A percentile compares a stretch with the other conserved stretches of the same genome.
Conservation (phyloP, 2,113 vertebrate genomes). For the Microtus ochrogaster region DNA sequence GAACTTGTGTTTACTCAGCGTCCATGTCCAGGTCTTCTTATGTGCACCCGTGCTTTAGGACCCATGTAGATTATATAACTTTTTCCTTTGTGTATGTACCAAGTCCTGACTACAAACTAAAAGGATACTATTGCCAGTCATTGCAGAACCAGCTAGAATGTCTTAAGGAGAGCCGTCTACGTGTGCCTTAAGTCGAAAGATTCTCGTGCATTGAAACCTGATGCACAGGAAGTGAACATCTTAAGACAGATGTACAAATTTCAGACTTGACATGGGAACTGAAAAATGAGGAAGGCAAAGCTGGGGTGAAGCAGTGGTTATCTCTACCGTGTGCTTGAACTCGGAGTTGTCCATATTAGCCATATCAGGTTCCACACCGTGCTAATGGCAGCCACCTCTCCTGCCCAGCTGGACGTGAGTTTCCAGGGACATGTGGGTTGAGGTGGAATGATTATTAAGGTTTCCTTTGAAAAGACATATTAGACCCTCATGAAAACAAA, state of each 20-base stretch:
- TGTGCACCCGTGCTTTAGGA: not conserved
- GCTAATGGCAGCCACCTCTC: not conserved
- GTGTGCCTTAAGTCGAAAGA: not conserved
- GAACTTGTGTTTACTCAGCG: not conserved
- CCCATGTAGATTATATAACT: not conserved
- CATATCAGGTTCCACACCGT: not conserved
- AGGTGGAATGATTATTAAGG: not conserved
- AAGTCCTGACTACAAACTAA: not conserved
- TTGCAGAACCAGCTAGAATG: not conserved
- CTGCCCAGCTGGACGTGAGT: not conserved
- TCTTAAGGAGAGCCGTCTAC: not conserved
- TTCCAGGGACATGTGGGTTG: not conserved
- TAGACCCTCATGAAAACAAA: not conserved
- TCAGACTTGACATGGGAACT: not conserved
- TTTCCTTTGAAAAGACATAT: slow-evolving; percentile 26
- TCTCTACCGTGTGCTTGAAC: not conserved
- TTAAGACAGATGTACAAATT: not conserved
- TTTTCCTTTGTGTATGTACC: not conserved
- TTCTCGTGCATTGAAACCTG: not conserved
- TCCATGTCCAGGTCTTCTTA: not conserved
- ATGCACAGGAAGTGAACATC: not conserved
- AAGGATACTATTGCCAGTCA: not conserved
- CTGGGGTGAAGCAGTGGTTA: not conserved
- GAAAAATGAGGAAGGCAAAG: not conserved
- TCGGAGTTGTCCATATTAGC: not conserved